Conservation (phyloP, 2,888 invertebrate genomes). For the Mechanitis messenoides region DNA sequence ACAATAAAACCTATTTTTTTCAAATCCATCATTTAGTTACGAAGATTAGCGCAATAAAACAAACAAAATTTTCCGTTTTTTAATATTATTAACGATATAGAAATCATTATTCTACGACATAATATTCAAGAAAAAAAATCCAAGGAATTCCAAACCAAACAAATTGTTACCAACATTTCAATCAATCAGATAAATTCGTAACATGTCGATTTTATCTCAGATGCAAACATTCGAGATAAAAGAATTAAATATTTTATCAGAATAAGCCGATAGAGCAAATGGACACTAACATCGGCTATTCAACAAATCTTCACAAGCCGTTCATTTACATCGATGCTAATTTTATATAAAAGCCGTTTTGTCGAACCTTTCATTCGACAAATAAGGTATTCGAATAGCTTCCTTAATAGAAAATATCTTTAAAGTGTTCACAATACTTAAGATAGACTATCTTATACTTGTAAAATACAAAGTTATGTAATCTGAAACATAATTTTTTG, state of each 20-base stretch:
- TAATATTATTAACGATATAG: too few relatives aligned
- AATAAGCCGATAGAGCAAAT: constrained; percentile 43
- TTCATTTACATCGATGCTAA: constrained; percentile 25
- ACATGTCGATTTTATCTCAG: constrained; percentile 1
- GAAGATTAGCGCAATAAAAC: too few relatives aligned
- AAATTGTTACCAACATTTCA: neutral
- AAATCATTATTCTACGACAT: neutral
- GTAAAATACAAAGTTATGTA: neutral
- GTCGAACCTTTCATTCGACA: constrained; percentile 14
- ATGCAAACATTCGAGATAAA: constrained; percentile 40
- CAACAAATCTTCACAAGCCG: constrained; percentile 39
- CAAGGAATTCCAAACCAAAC: constrained; percentile 27
- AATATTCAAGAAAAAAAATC: neutral
- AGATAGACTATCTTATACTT: neutral
- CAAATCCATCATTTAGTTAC: too few relatives aligned
- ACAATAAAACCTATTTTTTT: too few relatives aligned
- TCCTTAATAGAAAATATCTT: constrained; percentile 16
- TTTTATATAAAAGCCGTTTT: constrained; percentile 20
- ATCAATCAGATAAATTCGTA: constrained; percentile 2
- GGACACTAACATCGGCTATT: constrained; percentile 28
- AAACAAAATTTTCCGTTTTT: too few relatives aligned
- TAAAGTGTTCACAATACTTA: constrained; percentile 10
- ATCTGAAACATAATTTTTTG: neutral
- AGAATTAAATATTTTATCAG: constrained; percentile 33
- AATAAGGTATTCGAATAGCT: constrained; percentile 20